Conservation (phyloP, 2,113 vertebrate genomes). For the Sturnus vulgaris region DNA sequence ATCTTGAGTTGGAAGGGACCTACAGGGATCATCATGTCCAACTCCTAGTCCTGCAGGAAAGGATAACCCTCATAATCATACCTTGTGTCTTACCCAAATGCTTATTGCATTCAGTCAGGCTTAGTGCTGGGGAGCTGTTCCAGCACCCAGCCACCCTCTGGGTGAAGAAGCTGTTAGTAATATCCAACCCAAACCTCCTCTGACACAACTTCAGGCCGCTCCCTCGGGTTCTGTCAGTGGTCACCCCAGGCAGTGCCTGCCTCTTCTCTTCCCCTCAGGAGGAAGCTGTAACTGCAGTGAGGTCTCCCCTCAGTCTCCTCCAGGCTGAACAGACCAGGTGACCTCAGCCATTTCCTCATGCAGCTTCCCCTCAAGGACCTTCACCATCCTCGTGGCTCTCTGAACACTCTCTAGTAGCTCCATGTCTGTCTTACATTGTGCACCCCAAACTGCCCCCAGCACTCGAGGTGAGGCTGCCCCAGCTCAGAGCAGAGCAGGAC, state of each 20-base stretch:
- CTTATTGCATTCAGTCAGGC: neutral
- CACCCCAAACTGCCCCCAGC: neutral
- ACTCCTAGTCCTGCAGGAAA: neutral
- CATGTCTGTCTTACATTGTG: accelerated
- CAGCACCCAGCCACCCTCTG: neutral
- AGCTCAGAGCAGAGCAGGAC: neutral
- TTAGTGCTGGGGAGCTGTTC: neutral
- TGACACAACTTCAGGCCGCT: neutral
- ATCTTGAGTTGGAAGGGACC: neutral
- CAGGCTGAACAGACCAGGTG: neutral
- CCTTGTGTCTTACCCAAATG: neutral
- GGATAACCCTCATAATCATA: neutral
- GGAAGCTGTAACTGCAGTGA: accelerated
- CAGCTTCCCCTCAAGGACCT: accelerated
- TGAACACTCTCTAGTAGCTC: neutral
- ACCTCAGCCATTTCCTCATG: neutral
- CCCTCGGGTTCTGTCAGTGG: accelerated
- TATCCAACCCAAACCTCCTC: neutral
- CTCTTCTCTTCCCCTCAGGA: accelerated
- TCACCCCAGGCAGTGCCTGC: neutral
- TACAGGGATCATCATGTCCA: neutral
- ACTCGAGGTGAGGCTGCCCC: accelerated
- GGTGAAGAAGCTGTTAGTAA: neutral
- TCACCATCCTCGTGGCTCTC: accelerated
- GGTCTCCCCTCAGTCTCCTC: neutral